phyloP scores from a whole-genome alignment of 2,797 vertebrate species.

The Fistularia tabacaria region DNA sequence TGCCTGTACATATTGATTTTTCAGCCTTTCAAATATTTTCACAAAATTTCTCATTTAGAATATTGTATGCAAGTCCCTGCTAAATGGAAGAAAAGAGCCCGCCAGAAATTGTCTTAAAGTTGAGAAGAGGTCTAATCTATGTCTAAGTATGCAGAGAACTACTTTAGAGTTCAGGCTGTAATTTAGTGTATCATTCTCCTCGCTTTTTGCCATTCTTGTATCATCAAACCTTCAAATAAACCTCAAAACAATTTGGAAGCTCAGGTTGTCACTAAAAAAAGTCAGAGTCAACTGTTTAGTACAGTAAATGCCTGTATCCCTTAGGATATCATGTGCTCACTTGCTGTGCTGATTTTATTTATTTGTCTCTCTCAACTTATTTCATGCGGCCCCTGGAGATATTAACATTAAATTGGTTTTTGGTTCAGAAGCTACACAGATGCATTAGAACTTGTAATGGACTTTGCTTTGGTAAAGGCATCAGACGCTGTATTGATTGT shows the following conservation, averaged over 20 bases:
- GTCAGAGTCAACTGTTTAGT: slow-evolving; percentile 46
- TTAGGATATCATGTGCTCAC: slow-evolving; percentile 31
- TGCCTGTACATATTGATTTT: too few species aligned
- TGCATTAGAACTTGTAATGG: slow-evolving; percentile 74
- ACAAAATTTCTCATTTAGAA: too few species aligned
- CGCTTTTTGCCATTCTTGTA: slow-evolving; percentile 9
- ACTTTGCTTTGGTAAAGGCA: slow-evolving; percentile 64
- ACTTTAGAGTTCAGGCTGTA: too few species aligned
- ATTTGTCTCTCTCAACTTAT: slow-evolving; percentile 63
- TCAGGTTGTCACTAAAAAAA: slow-evolving; percentile 49
- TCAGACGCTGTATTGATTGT: slow-evolving; percentile 69
- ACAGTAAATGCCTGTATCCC: slow-evolving; percentile 48
- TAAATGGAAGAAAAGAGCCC: too few species aligned
- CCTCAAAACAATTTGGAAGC: slow-evolving; percentile 42
- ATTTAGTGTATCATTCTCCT: not conserved
- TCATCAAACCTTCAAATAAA: slow-evolving; percentile 25
- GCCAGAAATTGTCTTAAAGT: too few species aligned
- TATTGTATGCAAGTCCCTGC: too few species aligned
- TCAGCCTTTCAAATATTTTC: too few species aligned
- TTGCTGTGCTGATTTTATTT: slow-evolving; percentile 55
- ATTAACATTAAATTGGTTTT: slow-evolving; percentile 77
- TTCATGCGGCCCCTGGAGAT: slow-evolving; percentile 59
- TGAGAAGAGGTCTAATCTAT: too few species aligned
- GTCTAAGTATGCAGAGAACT: too few species aligned
- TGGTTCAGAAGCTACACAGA: slow-evolving; percentile 68